Percentiles rank a stretch among this genome's conserved stretches.
These are phyloP conservation scores for Limnephilus marmoratus DNA, from an alignment of 2,888 invertebrate genomes.

Conservation along the genomic window DNA sequence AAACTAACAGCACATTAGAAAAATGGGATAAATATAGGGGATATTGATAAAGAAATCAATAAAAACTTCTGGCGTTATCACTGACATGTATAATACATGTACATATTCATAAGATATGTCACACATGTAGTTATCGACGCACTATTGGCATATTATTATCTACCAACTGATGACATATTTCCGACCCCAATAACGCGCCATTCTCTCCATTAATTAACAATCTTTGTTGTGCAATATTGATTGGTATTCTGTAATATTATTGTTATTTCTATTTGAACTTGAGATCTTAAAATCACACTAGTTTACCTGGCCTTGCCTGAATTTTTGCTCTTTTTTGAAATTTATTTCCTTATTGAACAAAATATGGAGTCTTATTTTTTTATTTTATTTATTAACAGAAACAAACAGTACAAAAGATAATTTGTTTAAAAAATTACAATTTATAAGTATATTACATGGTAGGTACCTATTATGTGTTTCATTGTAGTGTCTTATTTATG, in stretches of 20 bases:
- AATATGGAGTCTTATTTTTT: no score
- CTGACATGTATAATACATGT: not conserved
- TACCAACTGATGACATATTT: not conserved
- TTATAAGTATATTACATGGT: no score
- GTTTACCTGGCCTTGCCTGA: no score
- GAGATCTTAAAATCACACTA: no score
- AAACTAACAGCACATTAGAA: not conserved
- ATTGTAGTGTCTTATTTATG: no score
- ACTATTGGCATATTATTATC: not conserved
- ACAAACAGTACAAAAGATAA: no score
- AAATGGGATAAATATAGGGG: not conserved
- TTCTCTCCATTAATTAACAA: not conserved
- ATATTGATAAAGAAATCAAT: not conserved
- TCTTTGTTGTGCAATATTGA: not conserved
- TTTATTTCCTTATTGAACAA: no score
- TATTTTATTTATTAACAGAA: no score
- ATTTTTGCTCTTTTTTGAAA: no score
- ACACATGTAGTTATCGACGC: not conserved
- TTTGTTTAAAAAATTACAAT: no score
- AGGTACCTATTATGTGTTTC: no score
- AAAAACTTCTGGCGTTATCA: not conserved
- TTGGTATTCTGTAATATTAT: not conserved
- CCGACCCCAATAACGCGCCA: not conserved
- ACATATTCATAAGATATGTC: not conserved
- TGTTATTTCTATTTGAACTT: no score